Conservation (phyloP, 2,113 vertebrate species). For the Anas platyrhynchos region DNA sequence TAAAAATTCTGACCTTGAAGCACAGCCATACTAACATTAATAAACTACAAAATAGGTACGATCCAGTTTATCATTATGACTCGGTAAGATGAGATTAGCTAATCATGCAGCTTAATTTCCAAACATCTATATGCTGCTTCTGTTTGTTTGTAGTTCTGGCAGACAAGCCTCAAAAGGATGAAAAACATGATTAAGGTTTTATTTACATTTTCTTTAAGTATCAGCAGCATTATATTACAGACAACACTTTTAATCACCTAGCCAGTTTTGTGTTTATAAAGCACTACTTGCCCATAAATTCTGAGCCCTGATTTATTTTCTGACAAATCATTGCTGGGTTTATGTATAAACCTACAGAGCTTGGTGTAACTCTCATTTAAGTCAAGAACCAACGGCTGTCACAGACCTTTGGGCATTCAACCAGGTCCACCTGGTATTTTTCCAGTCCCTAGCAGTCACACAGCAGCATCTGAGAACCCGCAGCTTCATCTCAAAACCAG, state of each 20-base stretch:
- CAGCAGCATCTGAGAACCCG: neutral
- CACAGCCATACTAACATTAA: neutral
- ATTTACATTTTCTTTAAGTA: conserved; percentile 58
- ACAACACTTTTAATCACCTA: neutral
- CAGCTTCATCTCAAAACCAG: neutral
- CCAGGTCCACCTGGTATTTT: neutral
- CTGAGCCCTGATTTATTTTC: neutral
- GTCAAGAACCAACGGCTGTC: neutral
- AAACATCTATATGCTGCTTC: neutral
- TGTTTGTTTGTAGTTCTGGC: conserved; percentile 11
- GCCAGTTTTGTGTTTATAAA: neutral
- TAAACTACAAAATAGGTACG: neutral
- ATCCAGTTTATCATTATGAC: neutral
- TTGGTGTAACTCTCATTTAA: neutral
- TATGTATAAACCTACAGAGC: neutral
- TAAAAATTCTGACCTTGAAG: conserved; percentile 33
- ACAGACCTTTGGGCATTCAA: neutral
- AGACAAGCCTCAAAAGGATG: conserved; percentile 3
- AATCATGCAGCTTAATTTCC: conserved; percentile 45
- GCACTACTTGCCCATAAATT: neutral
- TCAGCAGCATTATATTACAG: neutral
- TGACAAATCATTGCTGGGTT: neutral
- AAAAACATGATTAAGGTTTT: conserved; percentile 32
- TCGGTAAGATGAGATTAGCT: conserved; percentile 41
- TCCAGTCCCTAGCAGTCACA: neutral